A percentile compares a stretch with the other conserved stretches of the same genome.
Evolutionary conservation across 2,797 vertebrate genomes (phyloP).

Genomic region (Sternarchorhynchus goeldii): DNA sequence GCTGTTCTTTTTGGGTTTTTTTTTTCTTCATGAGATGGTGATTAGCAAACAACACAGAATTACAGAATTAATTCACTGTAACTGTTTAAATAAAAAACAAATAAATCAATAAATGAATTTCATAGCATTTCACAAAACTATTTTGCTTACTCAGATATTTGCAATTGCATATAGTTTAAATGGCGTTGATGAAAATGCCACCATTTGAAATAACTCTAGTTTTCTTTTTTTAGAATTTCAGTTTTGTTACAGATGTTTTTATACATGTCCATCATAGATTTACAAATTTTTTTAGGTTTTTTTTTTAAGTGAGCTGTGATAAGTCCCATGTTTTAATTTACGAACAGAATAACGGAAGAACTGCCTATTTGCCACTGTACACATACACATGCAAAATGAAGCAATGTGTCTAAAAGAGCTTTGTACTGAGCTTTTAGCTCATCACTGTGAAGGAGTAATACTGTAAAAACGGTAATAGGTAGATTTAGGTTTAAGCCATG

Average conservation of each 20-base stretch:
- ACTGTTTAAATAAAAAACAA: too few species aligned
- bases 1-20: too few species aligned
- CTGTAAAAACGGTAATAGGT: not conserved
- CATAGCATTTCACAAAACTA: too few species aligned
- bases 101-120: too few species aligned
- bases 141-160: too few species aligned
- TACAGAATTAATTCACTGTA: too few species aligned
- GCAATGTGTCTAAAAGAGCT: not conserved
- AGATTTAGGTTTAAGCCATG: slow-evolving; percentile 7
- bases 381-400: not conserved
- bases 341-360: not conserved
- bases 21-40: too few species aligned
- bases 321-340: not conserved
- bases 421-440: not conserved
- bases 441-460: not conserved
- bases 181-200: too few species aligned
- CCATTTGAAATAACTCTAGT: not conserved
- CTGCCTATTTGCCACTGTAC: not conserved
- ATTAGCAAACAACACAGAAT: too few species aligned
- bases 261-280: not conserved
- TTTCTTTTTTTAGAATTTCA: not conserved
- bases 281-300: not conserved
- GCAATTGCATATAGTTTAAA: too few species aligned
- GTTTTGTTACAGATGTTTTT: not conserved
- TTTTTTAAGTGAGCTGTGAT: slow-evolving; percentile 10